phyloP scores from a whole-genome alignment of 2,888 invertebrate genomes.

The Melanostoma mellinum region DNA sequence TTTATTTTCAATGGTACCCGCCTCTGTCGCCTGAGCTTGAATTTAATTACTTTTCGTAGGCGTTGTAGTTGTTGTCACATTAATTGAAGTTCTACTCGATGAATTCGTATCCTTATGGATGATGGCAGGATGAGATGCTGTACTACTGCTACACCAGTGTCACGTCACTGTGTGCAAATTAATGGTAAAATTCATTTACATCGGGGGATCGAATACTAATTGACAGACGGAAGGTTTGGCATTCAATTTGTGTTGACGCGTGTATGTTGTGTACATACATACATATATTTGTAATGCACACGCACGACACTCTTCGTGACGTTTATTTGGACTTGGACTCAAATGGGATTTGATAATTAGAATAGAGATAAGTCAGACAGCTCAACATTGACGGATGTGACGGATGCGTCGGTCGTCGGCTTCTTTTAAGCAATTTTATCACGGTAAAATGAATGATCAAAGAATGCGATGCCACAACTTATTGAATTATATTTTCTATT shows the following conservation, averaged over 20 bases:
- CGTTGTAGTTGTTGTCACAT: constrained; percentile 32
- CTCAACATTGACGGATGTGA: neutral
- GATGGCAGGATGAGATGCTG: neutral
- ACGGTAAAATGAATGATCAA: neutral
- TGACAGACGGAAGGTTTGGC: constrained; percentile 61
- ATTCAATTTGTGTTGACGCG: constrained; percentile 66
- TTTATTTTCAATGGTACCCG: constrained; percentile 57
- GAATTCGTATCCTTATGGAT: constrained; percentile 34
- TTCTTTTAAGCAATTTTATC: neutral
- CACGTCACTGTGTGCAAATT: constrained; percentile 42
- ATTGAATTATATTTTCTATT: constrained; percentile 20
- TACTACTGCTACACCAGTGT: constrained; percentile 2
- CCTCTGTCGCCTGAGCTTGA: constrained; percentile 58
- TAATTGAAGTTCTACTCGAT: constrained; percentile 33
- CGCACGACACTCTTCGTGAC: constrained; percentile 20
- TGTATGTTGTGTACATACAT: constrained; percentile 15
- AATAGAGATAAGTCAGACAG: constrained; percentile 30
- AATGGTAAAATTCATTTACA: constrained; percentile 49
- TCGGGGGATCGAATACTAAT: constrained; percentile 48
- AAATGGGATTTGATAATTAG: constrained; percentile 56
- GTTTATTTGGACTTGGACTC: constrained; percentile 32
- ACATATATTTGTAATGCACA: constrained; percentile 26
- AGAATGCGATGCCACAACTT: constrained; percentile 5
- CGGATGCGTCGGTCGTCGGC: no score
- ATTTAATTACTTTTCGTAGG: constrained; percentile 68